Evolutionary conservation across 2,797 vertebrate species (phyloP), one percentile per base, ranked within the genome.

Genomic region (Muscicapa striata): DNA sequence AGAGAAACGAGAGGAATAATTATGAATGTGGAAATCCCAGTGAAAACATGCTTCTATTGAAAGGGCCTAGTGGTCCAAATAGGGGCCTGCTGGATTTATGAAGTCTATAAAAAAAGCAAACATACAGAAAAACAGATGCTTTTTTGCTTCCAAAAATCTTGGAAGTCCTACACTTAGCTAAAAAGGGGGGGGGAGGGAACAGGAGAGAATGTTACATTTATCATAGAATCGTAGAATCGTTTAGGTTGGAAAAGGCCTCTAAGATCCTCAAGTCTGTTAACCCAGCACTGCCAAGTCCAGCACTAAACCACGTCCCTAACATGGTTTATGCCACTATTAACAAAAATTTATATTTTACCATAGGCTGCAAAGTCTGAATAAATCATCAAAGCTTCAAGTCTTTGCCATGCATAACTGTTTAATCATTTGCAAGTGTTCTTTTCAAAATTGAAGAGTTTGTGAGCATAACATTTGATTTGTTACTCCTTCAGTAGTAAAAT

Each of bases 11-110:
- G 96, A 97, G 97, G 97, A 97, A 98, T 98, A 98, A 98, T 98
- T 98, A 98, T 98, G 97, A 98, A 98, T 93, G 97, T 98, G 98
- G 98, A 98, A 98, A 98, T 98, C 98, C 97, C 96, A 98, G 96
- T 96, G 97, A 98, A 98, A 98, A 98, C 98, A 98, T 89, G 92
- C 86, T 98, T 97, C 97, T 97, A 97, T 98, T 98, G 97, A 98
- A 98, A 98, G 96, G 97, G 82, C 89, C 87, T 96, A 97, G 96
- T 95, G 94, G 95, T 97, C 96, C 95, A 98, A 98, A 97, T 96
- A 97, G 96, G 97, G 97, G 96, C 92, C 97, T 96, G 92, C 95
- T 97, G 96, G 97, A 98, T 98, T 98, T 98, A 97, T 97, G 97
- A 95, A 97, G 94, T 95, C 96, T 95, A 97, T 97, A 97, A 94